phyloP scores from a whole-genome alignment of 2,797 vertebrate species.

The Hypotaenidia okinawae region DNA sequence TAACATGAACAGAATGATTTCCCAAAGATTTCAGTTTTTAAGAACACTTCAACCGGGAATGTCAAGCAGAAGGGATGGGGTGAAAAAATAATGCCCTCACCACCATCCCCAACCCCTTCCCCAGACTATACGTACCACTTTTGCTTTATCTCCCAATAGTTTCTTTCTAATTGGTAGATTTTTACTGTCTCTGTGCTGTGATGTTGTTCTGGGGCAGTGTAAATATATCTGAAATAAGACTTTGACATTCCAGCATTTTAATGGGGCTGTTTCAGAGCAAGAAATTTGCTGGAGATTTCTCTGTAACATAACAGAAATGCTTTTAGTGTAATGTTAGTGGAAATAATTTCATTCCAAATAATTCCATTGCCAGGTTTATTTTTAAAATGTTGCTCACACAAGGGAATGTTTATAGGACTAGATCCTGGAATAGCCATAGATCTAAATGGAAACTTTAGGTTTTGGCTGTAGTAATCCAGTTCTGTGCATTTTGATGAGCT shows the following conservation, averaged over 20 bases:
- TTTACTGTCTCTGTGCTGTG: neutral
- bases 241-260: neutral
- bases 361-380: conserved; percentile 39
- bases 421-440: neutral
- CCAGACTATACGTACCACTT: fast-evolving
- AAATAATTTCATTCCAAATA: conserved; percentile 44
- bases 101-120: too few species aligned
- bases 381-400: neutral
- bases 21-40: neutral
- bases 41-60: neutral
- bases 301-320: neutral
- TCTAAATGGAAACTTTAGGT: neutral
- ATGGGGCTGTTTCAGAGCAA: neutral
- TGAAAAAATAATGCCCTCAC: neutral
- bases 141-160: neutral
- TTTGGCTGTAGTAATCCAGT: neutral
- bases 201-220: neutral
- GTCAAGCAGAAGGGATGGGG: neutral
- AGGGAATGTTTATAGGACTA: neutral
- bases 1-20: neutral
- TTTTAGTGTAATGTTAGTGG: conserved; percentile 37
- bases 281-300: conserved; percentile 25
- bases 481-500: neutral
- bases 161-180: neutral
- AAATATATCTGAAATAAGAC: conserved; percentile 16